These are phyloP conservation scores for Bufo bufo DNA, from an alignment of 2,113 vertebrate species.

Conservation along the genomic window DNA sequence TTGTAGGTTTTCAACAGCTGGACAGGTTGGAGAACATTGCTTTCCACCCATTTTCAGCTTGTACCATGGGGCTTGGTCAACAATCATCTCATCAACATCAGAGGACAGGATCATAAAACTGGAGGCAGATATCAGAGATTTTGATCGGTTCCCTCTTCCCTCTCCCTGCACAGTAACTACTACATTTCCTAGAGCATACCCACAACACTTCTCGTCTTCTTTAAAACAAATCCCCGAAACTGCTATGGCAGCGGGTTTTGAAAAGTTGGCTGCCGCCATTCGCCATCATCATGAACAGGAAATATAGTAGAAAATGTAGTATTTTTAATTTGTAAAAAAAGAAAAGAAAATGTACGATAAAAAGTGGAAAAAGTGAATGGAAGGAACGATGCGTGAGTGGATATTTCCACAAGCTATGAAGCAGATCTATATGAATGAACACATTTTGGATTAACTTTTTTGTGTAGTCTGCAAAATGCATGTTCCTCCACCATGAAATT, in stretches of 20 bases:
- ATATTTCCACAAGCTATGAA: not conserved
- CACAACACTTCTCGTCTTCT: not conserved
- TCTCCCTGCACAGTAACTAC: too few relatives aligned
- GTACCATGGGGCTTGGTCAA: too few relatives aligned
- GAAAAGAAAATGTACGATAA: not conserved
- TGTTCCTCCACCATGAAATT: not conserved
- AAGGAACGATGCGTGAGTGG: not conserved
- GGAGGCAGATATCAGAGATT: too few relatives aligned
- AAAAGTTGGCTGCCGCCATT: not conserved
- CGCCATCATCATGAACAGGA: too few relatives aligned
- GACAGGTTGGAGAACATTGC: too few relatives aligned
- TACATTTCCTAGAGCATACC: not conserved
- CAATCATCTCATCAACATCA: too few relatives aligned
- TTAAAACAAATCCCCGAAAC: not conserved
- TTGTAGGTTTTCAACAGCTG: too few relatives aligned
- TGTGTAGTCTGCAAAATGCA: not conserved
- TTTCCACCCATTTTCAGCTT: too few relatives aligned
- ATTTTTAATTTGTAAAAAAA: not conserved
- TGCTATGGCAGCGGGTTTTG: not conserved
- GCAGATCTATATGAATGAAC: not conserved
- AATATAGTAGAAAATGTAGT: too few relatives aligned
- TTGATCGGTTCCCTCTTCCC: too few relatives aligned
- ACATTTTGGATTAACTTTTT: not conserved
- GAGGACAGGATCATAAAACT: too few relatives aligned
- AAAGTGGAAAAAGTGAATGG: not conserved